A percentile compares a stretch with the other conserved stretches of the same genome.
phyloP scores from a whole-genome alignment of 2,113 vertebrate genomes.

The Anarrhichthys ocellatus region DNA sequence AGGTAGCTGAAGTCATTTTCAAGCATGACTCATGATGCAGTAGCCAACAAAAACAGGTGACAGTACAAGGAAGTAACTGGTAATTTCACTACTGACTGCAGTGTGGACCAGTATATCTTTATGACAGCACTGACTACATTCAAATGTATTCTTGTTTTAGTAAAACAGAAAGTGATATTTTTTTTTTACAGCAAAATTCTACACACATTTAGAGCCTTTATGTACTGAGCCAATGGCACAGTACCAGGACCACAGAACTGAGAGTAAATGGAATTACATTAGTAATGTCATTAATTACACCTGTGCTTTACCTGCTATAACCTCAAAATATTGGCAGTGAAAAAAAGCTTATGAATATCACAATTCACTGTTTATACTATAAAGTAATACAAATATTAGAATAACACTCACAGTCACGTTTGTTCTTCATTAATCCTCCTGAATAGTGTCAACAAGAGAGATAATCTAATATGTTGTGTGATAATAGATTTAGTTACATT shows the following conservation, averaged over 20 bases:
- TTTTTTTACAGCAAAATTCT: neutral
- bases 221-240: too few relatives aligned
- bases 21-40: conserved; percentile 28
- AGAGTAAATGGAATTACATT: neutral
- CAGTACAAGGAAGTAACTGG: neutral
- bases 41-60: neutral
- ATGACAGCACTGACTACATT: too few relatives aligned
- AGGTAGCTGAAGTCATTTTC: neutral
- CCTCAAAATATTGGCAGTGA: neutral
- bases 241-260: neutral
- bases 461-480: neutral
- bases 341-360: too few relatives aligned
- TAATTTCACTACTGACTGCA: neutral
- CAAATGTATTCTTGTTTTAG: neutral
- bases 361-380: too few relatives aligned
- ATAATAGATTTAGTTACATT: neutral
- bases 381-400: neutral
- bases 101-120: neutral
- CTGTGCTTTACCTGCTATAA: neutral
- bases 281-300: neutral
- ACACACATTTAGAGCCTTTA: neutral
- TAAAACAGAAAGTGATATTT: neutral
- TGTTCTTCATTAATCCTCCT: neutral
- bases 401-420: neutral
- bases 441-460: neutral